Percentiles rank a stretch among this genome's conserved stretches.
These are phyloP conservation scores for Parascotia fuliginaria DNA, from an alignment of 2,888 invertebrate species.

Conservation along the genomic window DNA sequence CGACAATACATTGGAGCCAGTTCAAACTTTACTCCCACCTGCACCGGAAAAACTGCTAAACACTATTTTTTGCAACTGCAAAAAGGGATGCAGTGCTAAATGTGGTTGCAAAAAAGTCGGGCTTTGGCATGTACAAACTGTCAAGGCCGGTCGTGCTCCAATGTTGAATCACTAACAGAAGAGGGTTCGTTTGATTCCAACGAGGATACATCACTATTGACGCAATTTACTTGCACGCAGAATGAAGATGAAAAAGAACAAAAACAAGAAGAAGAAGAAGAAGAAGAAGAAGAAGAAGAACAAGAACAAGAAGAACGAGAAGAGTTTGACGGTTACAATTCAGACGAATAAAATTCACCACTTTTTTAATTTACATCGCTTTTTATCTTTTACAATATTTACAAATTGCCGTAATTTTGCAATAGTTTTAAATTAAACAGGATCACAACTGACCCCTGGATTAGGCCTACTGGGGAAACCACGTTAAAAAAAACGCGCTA, in stretches of 20 bases:
- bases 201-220: constrained; percentile 27
- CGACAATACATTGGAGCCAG: constrained; percentile 15
- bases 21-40: constrained; percentile 27
- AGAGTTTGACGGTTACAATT: constrained; percentile 17
- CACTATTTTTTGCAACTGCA: constrained; percentile 42
- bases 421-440: constrained; percentile 5
- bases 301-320: constrained; percentile 3
- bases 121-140: too few relatives aligned
- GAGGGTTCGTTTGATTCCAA: constrained; percentile 10
- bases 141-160: too few relatives aligned
- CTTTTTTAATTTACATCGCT: constrained; percentile 21
- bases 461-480: constrained; percentile 7
- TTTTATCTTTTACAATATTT: not conserved
- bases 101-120: too few relatives aligned
- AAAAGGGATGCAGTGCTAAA: constrained; percentile 36
- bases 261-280: constrained; percentile 5
- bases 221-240: constrained; percentile 28
- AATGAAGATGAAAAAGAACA: constrained; percentile 24
- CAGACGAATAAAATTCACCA: constrained; percentile 9
- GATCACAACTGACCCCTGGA: constrained; percentile 7
- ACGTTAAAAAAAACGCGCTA: constrained; percentile 5
- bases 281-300: constrained; percentile 15
- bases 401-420: constrained; percentile 1
- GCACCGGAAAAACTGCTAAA: constrained; percentile 43
- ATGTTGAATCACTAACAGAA: constrained; percentile 1